Percentiles rank a stretch among this genome's conserved stretches.
Conservation (phyloP, 2,797 vertebrate genomes). For the Lycodopsis pacificus region DNA sequence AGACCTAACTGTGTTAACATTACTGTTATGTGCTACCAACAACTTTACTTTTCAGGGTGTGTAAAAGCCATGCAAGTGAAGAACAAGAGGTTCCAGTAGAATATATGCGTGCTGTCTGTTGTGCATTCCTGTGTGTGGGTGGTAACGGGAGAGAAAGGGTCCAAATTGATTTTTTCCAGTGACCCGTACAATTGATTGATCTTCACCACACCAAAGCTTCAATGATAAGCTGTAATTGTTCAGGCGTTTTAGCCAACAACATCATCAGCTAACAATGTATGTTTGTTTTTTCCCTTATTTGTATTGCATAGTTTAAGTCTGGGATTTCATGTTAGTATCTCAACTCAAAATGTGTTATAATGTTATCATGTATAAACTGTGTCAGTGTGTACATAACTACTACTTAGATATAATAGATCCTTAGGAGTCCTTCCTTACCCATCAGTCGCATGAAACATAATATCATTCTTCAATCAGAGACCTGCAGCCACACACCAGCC, state of each 20-base stretch:
- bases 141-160: constrained; percentile 60
- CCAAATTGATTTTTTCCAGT: constrained; percentile 78
- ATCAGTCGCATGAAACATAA: constrained; percentile 35
- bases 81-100: background rate
- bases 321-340: background rate
- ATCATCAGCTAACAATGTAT: constrained; percentile 18
- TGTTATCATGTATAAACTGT: background rate
- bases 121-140: constrained; percentile 38
- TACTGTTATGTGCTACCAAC: background rate
- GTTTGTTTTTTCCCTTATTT: constrained; percentile 3
- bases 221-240: constrained; percentile 46
- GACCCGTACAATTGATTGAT: constrained; percentile 72
- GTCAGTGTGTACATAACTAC: background rate
- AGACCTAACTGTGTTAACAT: constrained; percentile 1
- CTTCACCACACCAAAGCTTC: constrained; percentile 58
- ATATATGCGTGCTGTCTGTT: constrained; percentile 17
- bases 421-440: constrained; percentile 21
- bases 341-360: background rate
- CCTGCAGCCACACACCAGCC: constrained; percentile 12
- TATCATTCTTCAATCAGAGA: constrained; percentile 32
- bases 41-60: constrained; percentile 17
- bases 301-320: background rate
- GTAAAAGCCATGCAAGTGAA: background rate
- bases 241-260: constrained; percentile 26
- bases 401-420: constrained; percentile 19